Evolutionary conservation across 1,140 invertebrate species (phyloP).

Genomic region (Drosophila willistoni): DNA sequence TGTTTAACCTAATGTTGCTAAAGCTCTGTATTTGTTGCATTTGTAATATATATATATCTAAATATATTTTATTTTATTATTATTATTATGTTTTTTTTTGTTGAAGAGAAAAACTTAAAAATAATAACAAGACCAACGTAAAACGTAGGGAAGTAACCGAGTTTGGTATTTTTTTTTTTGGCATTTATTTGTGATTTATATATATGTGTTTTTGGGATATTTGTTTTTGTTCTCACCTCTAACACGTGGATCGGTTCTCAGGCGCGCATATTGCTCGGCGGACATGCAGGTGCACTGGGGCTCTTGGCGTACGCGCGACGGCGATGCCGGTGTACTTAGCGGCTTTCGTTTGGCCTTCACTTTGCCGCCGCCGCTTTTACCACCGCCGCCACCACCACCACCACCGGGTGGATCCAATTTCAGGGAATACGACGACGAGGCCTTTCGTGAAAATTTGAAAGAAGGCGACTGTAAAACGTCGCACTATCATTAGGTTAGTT

Average conservation of each 20-base stretch:
- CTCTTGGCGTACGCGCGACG: slow-evolving; percentile 91
- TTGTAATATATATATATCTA: no score
- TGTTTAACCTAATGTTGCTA: slow-evolving; percentile 8
- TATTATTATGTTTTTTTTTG: no score
- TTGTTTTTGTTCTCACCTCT: slow-evolving; percentile 83
- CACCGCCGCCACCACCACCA: slow-evolving; percentile 3
- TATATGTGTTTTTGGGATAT: slow-evolving; percentile 25
- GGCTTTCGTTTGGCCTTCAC: slow-evolving; percentile 94
- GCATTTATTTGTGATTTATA: no score
- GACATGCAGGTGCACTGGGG: slow-evolving; percentile 98
- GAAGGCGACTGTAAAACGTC: slow-evolving; percentile 95
- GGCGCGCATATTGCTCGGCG: slow-evolving; percentile 93
- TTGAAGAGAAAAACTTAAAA: neutral
- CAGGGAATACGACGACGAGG: slow-evolving; percentile 97
- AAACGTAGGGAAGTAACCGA: slow-evolving; percentile 18
- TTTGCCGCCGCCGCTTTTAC: slow-evolving; percentile 87
- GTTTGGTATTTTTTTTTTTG: slow-evolving; percentile 33
- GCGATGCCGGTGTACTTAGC: slow-evolving; percentile 96
- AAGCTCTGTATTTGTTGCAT: slow-evolving; percentile 4
- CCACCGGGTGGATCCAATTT: slow-evolving; percentile 92
- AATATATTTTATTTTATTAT: no score
- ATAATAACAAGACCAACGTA: neutral
- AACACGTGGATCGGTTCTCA: slow-evolving; percentile 94
- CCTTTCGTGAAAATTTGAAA: slow-evolving; percentile 98
- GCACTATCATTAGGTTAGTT: slow-evolving; percentile 85